These are phyloP conservation scores for Sebastiscus albofasciatus DNA, from an alignment of 2,797 vertebrate species.

Conservation along the genomic window DNA sequence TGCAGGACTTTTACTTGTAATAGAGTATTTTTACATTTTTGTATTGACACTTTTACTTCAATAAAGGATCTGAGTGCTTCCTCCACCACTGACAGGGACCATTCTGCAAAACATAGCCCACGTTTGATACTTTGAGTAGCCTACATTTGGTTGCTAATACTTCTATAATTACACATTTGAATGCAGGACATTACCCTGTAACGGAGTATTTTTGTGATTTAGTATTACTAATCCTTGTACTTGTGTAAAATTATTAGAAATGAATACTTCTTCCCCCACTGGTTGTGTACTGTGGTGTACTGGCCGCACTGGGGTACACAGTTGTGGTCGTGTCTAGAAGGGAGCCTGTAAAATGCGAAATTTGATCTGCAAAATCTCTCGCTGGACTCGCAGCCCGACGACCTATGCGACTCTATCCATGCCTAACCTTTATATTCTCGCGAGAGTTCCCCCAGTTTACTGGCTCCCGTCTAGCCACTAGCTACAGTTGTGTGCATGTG, in stretches of 20 bases:
- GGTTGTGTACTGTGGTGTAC: background rate
- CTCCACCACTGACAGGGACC: background rate
- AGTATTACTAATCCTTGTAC: background rate
- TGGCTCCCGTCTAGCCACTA: too few relatives aligned
- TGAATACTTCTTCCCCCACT: background rate
- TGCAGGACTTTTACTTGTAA: background rate
- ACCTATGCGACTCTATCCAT: too few relatives aligned
- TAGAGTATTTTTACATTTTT: background rate
- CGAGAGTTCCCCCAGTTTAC: too few relatives aligned
- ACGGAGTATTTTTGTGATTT: background rate
- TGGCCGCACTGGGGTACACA: background rate
- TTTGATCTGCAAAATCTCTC: too few relatives aligned
- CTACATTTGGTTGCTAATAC: background rate
- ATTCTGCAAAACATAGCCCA: background rate
- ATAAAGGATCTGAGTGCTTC: background rate
- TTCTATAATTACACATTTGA: background rate
- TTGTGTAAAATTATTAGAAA: background rate
- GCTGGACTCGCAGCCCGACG: too few relatives aligned
- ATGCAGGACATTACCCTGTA: background rate
- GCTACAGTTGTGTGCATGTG: background rate
- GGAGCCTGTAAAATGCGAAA: too few relatives aligned
- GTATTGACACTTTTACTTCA: background rate
- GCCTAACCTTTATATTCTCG: too few relatives aligned
- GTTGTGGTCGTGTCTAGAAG: background rate
- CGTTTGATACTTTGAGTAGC: background rate